Evolutionary conservation across 1,140 invertebrate species (phyloP).

Genomic region (Propsilocerus akamusi): DNA sequence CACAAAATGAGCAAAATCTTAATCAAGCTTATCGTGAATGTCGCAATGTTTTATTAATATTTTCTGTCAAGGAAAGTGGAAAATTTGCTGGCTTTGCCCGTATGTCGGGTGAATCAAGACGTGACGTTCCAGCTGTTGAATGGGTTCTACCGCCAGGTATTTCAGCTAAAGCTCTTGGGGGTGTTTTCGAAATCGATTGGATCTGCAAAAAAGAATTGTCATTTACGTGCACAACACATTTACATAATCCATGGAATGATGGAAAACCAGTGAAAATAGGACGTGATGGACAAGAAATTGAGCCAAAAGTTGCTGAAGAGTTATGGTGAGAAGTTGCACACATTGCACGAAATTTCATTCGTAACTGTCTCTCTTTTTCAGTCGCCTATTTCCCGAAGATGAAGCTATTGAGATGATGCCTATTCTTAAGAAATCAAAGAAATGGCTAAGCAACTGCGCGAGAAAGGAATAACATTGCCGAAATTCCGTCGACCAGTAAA

Average conservation of each 20-base stretch:
- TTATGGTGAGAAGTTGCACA: slow-evolving; percentile 29
- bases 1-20: slow-evolving; percentile 90
- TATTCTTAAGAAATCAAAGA: slow-evolving; percentile 75
- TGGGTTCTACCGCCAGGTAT: slow-evolving; percentile 94
- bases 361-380: not conserved
- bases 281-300: slow-evolving; percentile 94
- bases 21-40: slow-evolving; percentile 86
- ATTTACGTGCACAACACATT: slow-evolving; percentile 78
- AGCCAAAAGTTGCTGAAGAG: slow-evolving; percentile 85
- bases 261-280: slow-evolving; percentile 97
- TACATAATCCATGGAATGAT: slow-evolving; percentile 97
- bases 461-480: slow-evolving; percentile 32
- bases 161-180: slow-evolving; percentile 78
- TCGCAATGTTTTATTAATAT: slow-evolving; percentile 87
- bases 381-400: slow-evolving; percentile 85
- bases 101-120: slow-evolving; percentile 66
- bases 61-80: slow-evolving; percentile 95
- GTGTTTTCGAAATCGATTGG: slow-evolving; percentile 94
- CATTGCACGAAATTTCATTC: not conserved
- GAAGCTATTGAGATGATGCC: slow-evolving; percentile 81
- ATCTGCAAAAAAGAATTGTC: slow-evolving; percentile 86
- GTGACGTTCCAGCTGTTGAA: slow-evolving; percentile 73
- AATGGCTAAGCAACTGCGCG: slow-evolving; percentile 35
- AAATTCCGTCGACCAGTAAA: slow-evolving; percentile 31
- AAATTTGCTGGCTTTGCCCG: slow-evolving; percentile 86